Percentiles rank a stretch among this genome's conserved stretches.
Evolutionary conservation across 2,113 vertebrate species (phyloP).

Genomic region (Heliornis fulica): DNA sequence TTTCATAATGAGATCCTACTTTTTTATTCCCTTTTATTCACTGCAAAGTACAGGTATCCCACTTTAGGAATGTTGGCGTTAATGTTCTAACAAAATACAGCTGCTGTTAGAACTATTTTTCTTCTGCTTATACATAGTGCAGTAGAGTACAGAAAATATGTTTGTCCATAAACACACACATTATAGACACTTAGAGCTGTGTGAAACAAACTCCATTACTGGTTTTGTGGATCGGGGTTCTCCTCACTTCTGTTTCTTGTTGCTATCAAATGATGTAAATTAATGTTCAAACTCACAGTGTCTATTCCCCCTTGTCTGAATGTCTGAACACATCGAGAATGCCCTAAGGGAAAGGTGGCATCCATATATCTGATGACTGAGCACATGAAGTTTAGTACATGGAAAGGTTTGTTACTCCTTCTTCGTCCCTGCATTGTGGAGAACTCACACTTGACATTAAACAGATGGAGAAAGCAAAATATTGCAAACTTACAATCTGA

Average conservation of each 20-base stretch:
- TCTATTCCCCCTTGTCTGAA: not conserved
- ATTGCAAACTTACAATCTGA: not conserved
- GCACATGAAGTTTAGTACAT: not conserved
- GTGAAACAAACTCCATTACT: not conserved
- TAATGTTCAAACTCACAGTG: not conserved
- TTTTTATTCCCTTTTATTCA: not conserved
- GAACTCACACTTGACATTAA: not conserved
- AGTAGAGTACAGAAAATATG: not conserved
- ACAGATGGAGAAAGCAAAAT: accelerated
- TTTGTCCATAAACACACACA: not conserved
- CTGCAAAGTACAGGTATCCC: not conserved
- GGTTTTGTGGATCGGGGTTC: not conserved
- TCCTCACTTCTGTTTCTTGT: not conserved
- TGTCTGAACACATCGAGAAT: not conserved
- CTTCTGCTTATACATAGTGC: not conserved
- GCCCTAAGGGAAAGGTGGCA: not conserved
- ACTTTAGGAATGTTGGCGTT: not conserved
- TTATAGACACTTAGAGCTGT: not conserved
- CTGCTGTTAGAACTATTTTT: not conserved
- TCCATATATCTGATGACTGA: not conserved
- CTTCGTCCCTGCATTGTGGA: not conserved
- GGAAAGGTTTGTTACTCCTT: not conserved
- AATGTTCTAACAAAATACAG: not conserved
- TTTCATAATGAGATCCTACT: not conserved
- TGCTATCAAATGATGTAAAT: not conserved